Evolutionary conservation across 1,140 invertebrate species (phyloP).

Genomic region (Pantala flavescens): DNA sequence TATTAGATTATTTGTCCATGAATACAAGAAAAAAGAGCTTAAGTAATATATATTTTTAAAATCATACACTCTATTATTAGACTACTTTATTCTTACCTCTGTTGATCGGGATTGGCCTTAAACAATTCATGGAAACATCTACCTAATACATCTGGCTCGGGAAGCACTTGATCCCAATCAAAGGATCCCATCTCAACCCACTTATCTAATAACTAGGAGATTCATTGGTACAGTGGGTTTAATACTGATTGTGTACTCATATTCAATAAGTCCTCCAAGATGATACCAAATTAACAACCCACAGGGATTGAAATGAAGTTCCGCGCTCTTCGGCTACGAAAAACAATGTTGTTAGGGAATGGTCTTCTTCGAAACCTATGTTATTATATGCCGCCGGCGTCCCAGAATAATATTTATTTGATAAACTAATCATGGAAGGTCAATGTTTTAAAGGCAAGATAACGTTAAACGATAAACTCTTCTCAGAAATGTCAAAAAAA

Average conservation of each 20-base stretch:
- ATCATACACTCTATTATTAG: too few relatives aligned
- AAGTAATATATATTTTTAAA: too few relatives aligned
- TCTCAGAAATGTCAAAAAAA: too few relatives aligned
- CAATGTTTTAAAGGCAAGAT: too few relatives aligned
- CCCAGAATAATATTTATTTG: too few relatives aligned
- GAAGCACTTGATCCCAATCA: slow-evolving; percentile 38
- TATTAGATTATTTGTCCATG: too few relatives aligned
- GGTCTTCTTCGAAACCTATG: too few relatives aligned
- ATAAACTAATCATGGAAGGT: too few relatives aligned
- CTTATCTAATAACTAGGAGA: not conserved
- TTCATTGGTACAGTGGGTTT: not conserved
- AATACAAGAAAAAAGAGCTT: too few relatives aligned
- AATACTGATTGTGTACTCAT: not conserved
- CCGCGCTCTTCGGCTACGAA: not conserved
- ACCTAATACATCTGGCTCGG: slow-evolving; percentile 43
- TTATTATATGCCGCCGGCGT: too few relatives aligned
- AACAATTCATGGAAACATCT: slow-evolving; percentile 48
- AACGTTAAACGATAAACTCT: too few relatives aligned
- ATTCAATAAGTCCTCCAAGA: not conserved
- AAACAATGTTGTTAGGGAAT: not conserved
- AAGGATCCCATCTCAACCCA: slow-evolving; percentile 20
- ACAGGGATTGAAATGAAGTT: not conserved
- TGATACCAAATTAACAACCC: not conserved
- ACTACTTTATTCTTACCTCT: slow-evolving; percentile 37
- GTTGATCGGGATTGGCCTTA: slow-evolving; percentile 41